Conservation (phyloP, 2,888 invertebrate species). For the Dioctria linearis region DNA sequence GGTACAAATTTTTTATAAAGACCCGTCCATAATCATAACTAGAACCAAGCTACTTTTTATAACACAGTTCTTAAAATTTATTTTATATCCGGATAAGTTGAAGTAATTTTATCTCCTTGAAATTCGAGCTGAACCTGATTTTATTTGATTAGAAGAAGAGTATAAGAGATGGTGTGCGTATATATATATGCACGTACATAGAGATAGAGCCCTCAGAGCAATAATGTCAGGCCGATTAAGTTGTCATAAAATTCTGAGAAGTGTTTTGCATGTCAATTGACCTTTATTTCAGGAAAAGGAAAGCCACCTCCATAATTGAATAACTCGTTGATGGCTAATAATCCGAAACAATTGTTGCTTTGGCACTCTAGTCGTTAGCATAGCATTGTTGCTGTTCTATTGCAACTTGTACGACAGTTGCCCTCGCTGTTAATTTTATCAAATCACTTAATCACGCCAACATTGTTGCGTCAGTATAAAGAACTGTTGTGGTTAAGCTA, state of each 20-base stretch:
- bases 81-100: background rate
- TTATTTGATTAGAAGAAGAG: background rate
- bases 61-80: too few relatives aligned
- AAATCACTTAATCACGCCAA: too few relatives aligned
- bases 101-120: background rate
- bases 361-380: background rate
- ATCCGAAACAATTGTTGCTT: conserved; percentile 6
- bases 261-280: conserved; percentile 46
- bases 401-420: background rate
- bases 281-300: conserved; percentile 43
- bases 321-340: conserved; percentile 32
- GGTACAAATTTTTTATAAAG: too few relatives aligned
- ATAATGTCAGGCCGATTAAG: background rate
- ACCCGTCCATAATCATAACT: too few relatives aligned
- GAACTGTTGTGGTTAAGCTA: background rate
- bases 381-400: background rate
- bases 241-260: conserved; percentile 37
- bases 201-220: background rate
- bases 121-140: background rate
- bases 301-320: conserved; percentile 41
- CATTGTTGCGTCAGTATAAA: background rate
- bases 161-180: too few relatives aligned
- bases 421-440: too few relatives aligned
- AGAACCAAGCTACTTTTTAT: too few relatives aligned
- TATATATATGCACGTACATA: too few relatives aligned